These are phyloP conservation scores for Pelochelys cantorii DNA, from an alignment of 2,797 vertebrate genomes.

Conservation along the genomic window DNA sequence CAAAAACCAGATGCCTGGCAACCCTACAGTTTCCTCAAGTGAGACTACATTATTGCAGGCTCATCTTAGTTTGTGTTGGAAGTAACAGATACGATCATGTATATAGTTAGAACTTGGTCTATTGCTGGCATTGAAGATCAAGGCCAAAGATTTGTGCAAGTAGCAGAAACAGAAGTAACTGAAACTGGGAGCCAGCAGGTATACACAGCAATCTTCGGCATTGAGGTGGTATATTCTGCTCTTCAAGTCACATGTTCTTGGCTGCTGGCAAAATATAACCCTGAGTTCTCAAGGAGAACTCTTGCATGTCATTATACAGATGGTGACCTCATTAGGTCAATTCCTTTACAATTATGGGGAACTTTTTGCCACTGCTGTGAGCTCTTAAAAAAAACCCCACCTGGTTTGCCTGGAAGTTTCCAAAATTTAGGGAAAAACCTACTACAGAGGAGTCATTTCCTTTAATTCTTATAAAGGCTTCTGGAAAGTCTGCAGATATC, in stretches of 20 bases:
- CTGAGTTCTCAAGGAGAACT: not conserved
- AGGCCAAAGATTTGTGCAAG: accelerated
- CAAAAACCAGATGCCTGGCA: too few species aligned
- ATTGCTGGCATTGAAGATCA: accelerated
- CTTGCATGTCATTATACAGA: not conserved
- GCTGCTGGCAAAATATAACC: too few species aligned
- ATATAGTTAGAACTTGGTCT: accelerated
- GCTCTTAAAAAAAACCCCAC: not conserved
- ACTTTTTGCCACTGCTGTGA: not conserved
- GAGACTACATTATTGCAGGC: not conserved
- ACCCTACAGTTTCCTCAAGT: not conserved
- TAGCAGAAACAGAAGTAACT: not conserved
- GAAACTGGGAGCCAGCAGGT: accelerated
- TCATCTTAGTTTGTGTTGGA: accelerated
- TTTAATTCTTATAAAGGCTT: not conserved
- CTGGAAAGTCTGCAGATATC: not conserved
- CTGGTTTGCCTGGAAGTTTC: not conserved
- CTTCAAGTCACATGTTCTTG: not conserved
- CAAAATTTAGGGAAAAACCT: not conserved
- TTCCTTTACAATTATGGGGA: not conserved
- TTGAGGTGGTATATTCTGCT: not conserved
- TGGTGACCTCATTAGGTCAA: too few species aligned
- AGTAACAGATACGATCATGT: not conserved
- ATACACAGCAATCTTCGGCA: not conserved
- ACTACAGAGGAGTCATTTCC: not conserved